phyloP scores from a whole-genome alignment of 2,113 vertebrate species.

The Corynorhinus townsendii region DNA sequence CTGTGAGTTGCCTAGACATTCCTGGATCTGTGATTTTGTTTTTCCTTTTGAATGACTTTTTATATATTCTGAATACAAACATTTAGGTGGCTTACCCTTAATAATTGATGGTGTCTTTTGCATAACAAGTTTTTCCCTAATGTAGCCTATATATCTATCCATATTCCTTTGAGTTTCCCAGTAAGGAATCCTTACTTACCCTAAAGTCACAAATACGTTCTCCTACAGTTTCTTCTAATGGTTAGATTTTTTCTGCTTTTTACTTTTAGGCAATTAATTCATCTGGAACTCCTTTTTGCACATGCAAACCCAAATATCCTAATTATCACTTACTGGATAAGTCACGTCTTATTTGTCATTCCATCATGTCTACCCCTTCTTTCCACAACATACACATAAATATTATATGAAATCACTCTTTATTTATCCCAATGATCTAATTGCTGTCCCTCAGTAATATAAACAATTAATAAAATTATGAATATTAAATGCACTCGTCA shows the following conservation, averaged over 20 bases:
- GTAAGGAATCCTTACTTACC: neutral
- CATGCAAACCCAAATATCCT: neutral
- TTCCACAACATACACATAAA: neutral
- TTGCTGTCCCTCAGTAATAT: neutral
- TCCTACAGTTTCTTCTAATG: neutral
- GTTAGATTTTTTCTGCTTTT: neutral
- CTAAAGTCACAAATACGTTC: neutral
- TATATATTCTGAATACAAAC: neutral
- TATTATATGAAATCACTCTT: neutral
- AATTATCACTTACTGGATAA: neutral
- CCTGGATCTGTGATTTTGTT: neutral
- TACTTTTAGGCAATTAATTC: neutral
- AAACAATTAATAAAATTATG: neutral
- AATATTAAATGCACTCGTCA: neutral
- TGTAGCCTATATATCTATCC: neutral
- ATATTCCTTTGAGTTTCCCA: neutral
- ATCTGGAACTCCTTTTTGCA: neutral
- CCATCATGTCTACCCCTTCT: neutral
- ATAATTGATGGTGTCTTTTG: neutral
- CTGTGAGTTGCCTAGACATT: neutral
- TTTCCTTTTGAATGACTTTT: neutral
- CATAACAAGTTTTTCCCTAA: neutral
- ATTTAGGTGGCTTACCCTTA: neutral
- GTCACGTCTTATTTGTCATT: neutral
- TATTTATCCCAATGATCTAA: neutral